Evolutionary conservation across 2,113 vertebrate genomes (phyloP).

Genomic region (Semicossyphus pulcher): DNA sequence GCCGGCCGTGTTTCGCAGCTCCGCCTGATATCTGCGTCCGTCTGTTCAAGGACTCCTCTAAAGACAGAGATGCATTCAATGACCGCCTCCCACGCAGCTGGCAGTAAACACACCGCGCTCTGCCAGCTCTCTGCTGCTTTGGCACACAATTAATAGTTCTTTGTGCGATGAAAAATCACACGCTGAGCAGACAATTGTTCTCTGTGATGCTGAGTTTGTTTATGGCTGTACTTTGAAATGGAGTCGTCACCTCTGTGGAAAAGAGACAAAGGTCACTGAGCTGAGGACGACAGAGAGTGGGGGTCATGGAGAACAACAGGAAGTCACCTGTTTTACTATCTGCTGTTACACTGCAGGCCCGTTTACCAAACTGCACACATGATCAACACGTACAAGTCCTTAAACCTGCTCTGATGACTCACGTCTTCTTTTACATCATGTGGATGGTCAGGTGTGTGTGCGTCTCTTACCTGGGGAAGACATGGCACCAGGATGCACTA

Average conservation of each 20-base stretch:
- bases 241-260: neutral
- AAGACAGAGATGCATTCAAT: constrained; percentile 28
- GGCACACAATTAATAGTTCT: constrained; percentile 32
- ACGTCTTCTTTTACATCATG: too few relatives aligned
- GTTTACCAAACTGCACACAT: too few relatives aligned
- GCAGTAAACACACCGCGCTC: constrained; percentile 20
- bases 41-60: constrained; percentile 24
- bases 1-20: neutral
- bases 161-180: constrained; percentile 33
- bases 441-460: too few relatives aligned
- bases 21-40: constrained; percentile 1
- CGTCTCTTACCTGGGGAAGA: too few relatives aligned
- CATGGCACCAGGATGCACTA: too few relatives aligned
- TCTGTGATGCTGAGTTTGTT: constrained; percentile 20
- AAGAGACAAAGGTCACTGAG: neutral
- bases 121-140: constrained; percentile 33
- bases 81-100: constrained; percentile 36
- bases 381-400: too few relatives aligned
- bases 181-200: constrained; percentile 6
- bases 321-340: neutral
- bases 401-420: too few relatives aligned
- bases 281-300: neutral
- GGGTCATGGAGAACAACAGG: too few relatives aligned
- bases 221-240: constrained; percentile 1
- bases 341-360: too few relatives aligned